phyloP scores from a whole-genome alignment of 1,140 invertebrate genomes.

The Ctenoplectra terminalis region DNA sequence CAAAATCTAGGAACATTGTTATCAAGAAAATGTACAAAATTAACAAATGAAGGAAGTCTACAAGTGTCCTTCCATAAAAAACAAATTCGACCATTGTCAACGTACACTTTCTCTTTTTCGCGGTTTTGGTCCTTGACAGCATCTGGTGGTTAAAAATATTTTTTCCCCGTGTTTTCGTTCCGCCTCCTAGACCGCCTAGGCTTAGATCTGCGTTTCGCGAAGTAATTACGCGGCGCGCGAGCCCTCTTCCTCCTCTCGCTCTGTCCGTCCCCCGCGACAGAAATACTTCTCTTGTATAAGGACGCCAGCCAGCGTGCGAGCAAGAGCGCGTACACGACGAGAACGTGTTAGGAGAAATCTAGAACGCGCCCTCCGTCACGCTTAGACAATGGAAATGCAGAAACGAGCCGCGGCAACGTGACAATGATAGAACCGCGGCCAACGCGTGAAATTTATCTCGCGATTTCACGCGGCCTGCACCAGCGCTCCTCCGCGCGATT shows the following conservation, averaged over 20 bases:
- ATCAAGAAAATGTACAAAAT: no score
- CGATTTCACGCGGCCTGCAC: neutral
- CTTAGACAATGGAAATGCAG: slow-evolving; percentile 61
- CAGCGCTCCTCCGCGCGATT: neutral
- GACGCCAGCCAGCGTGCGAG: slow-evolving; percentile 20
- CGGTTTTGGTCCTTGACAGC: slow-evolving; percentile 57
- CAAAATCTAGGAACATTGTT: no score
- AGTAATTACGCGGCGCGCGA: slow-evolving; percentile 62
- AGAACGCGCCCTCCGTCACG: slow-evolving; percentile 29
- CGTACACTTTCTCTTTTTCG: neutral
- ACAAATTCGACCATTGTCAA: slow-evolving; percentile 38
- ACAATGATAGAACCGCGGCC: slow-evolving; percentile 32
- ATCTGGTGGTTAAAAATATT: slow-evolving; percentile 70
- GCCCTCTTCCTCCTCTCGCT: neutral
- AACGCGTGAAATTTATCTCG: slow-evolving; percentile 25
- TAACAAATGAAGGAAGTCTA: no score
- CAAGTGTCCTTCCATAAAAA: neutral
- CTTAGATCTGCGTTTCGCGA: slow-evolving; percentile 59
- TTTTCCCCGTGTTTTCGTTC: slow-evolving; percentile 60
- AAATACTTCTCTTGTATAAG: slow-evolving; percentile 59
- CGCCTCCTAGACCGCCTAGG: slow-evolving; percentile 42
- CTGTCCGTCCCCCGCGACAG: slow-evolving; percentile 40
- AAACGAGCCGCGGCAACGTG: slow-evolving; percentile 27
- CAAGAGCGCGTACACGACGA: neutral
- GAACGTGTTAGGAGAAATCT: slow-evolving; percentile 26